Conservation (phyloP, 2,797 vertebrate genomes). For the Acridotheres tristis region DNA sequence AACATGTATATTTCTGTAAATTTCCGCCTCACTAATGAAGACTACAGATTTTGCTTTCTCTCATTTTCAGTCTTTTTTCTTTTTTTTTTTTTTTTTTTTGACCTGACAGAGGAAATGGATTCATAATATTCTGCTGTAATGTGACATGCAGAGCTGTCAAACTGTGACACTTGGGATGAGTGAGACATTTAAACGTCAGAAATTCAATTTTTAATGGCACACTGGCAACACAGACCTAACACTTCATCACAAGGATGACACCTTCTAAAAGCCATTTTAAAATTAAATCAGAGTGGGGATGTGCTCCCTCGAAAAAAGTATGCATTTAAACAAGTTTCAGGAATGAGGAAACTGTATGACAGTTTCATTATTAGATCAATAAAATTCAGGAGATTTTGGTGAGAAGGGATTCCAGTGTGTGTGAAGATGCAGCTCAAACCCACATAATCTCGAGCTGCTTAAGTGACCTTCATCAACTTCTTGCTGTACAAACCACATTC, state of each 20-base stretch:
- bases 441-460: not conserved
- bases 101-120: slow-evolving; percentile 39
- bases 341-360: not conserved
- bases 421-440: not conserved
- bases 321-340: slow-evolving; percentile 21
- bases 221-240: slow-evolving; percentile 50
- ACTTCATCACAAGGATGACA: slow-evolving; percentile 65
- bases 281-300: slow-evolving; percentile 57
- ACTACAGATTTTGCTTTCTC: not conserved
- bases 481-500: not conserved
- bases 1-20: not conserved
- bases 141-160: slow-evolving; percentile 52
- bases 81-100: not conserved
- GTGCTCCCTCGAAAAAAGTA: not conserved
- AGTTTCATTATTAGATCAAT: not conserved
- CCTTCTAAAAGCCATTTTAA: slow-evolving; percentile 60
- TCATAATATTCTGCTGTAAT: slow-evolving; percentile 18
- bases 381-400: not conserved
- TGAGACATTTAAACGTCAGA: slow-evolving; percentile 56
- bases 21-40: not conserved
- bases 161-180: slow-evolving; percentile 55
- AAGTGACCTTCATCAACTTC: not conserved
- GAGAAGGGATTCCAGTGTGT: not conserved
- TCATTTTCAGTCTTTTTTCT: not conserved
- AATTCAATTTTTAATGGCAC: slow-evolving; percentile 64